Evolutionary conservation across 2,797 vertebrate species (phyloP), one percentile per base, ranked within the genome.

Genomic region (Gambelia wislizenii): DNA sequence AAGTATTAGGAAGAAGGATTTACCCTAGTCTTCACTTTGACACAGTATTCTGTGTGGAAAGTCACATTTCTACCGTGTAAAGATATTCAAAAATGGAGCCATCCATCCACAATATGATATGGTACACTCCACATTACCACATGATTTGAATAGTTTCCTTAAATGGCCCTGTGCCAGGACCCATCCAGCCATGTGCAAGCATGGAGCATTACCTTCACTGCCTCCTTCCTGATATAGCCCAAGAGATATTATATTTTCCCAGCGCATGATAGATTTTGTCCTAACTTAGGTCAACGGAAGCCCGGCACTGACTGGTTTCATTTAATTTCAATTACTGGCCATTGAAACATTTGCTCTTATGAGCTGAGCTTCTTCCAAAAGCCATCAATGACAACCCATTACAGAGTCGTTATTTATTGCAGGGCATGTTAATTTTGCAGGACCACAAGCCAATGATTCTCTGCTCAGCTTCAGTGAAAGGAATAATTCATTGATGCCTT

Each of bases 271-370:
- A 92, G 94, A 89, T 96, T 95, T 95, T 95, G 93, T 96, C 96
- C 95, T 95, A 88, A 14, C 83, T 0, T 0, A 80, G 95, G 95
- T 97, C 95, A 96, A 81, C 85, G 89, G 83, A 94, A 95, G 90
- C 94, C 94, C 92, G 92, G 61, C 95, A 82, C 84, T 83, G 91
- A 96, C 93, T 92, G 90, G 95, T 95, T 97, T 96, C 95, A 96
- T 97, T 96, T 96, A 93, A 96, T 97, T 97, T 95, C 96, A 96
- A 95, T 96, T 95, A 96, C 76, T 44, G 86, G 93, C 91, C 96
- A 94, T 96, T 96, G 96, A 96, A 96, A 96, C 93, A 91, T 95
- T 95, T 89, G 82, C 92, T 96, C 93, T 92, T 94, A 90, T 25
- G 94, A 95, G 95, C 96, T 44, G 93, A 95, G 95, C 94, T 87